A percentile compares a stretch with the other conserved stretches of the same genome.
These are phyloP conservation scores for Enteromius radiatus DNA, from an alignment of 2,797 vertebrate genomes.

Conservation along the genomic window DNA sequence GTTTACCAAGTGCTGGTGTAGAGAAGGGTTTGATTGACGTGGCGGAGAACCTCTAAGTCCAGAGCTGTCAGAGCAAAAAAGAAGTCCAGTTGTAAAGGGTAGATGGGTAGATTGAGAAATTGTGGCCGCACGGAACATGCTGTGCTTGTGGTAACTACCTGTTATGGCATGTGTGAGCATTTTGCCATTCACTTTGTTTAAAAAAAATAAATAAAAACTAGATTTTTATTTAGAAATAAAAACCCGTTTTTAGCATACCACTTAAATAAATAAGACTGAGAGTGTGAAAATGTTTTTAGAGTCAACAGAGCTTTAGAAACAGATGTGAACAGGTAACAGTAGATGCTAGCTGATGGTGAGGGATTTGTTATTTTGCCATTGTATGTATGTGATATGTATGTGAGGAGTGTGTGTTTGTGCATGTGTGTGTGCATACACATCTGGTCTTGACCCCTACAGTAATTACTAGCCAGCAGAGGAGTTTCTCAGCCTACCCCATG, in stretches of 20 bases:
- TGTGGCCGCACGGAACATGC: not conserved
- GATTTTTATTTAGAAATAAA: too few species aligned
- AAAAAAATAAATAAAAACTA: too few species aligned
- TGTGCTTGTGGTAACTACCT: not conserved
- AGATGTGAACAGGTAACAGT: not conserved
- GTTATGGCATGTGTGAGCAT: not conserved
- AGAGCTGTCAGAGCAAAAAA: slow-evolving; percentile 62
- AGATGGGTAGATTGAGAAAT: not conserved
- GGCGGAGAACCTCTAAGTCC: slow-evolving; percentile 62
- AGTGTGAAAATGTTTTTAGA: not conserved
- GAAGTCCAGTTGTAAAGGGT: slow-evolving; percentile 45
- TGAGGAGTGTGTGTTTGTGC: slow-evolving; percentile 2
- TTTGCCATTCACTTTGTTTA: too few species aligned
- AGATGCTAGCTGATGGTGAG: not conserved
- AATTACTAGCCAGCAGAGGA: slow-evolving; percentile 61
- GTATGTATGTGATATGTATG: not conserved
- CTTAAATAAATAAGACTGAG: not conserved
- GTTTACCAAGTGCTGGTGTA: slow-evolving; percentile 48
- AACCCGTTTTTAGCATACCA: too few species aligned
- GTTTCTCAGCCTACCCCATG: slow-evolving; percentile 58
- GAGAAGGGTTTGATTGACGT: slow-evolving; percentile 41
- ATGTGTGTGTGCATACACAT: slow-evolving; percentile 12
- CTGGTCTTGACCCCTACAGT: slow-evolving; percentile 55
- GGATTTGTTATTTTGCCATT: slow-evolving; percentile 6
- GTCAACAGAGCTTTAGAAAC: not conserved